These are phyloP conservation scores for Tadarida brasiliensis DNA, from an alignment of 2,797 vertebrate species.

Conservation along the genomic window DNA sequence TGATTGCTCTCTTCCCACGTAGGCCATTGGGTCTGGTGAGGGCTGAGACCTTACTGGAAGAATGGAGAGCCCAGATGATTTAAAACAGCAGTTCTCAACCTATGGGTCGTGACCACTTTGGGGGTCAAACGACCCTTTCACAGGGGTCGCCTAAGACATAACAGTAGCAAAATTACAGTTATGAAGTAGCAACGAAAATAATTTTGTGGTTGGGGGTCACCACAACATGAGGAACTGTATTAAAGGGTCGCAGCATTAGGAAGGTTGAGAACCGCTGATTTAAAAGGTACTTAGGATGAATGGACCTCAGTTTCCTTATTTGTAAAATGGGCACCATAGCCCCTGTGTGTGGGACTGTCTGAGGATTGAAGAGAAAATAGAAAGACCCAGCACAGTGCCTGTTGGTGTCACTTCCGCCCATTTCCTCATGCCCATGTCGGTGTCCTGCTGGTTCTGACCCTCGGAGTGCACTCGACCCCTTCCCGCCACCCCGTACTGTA, in stretches of 20 bases:
- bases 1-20: neutral
- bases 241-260: too few relatives aligned
- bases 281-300: neutral
- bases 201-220: too few relatives aligned
- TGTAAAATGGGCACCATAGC: neutral
- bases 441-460: neutral
- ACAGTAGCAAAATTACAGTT: too few relatives aligned
- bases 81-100: too few relatives aligned
- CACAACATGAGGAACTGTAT: too few relatives aligned
- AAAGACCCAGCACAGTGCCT: neutral
- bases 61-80: neutral
- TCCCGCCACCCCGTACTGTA: neutral
- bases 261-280: too few relatives aligned
- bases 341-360: neutral
- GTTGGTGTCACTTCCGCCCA: neutral
- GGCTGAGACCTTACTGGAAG: neutral
- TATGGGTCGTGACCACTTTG: too few relatives aligned
- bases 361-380: neutral
- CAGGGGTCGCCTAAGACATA: too few relatives aligned
- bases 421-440: rapidly evolving
- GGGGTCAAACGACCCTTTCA: too few relatives aligned
- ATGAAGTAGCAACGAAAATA: too few relatives aligned
- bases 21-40: neutral
- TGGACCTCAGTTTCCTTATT: neutral
- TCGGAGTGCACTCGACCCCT: too few relatives aligned